Evolutionary conservation across 2,113 vertebrate genomes (phyloP).

Genomic region (Hyperoodon ampullatus): DNA sequence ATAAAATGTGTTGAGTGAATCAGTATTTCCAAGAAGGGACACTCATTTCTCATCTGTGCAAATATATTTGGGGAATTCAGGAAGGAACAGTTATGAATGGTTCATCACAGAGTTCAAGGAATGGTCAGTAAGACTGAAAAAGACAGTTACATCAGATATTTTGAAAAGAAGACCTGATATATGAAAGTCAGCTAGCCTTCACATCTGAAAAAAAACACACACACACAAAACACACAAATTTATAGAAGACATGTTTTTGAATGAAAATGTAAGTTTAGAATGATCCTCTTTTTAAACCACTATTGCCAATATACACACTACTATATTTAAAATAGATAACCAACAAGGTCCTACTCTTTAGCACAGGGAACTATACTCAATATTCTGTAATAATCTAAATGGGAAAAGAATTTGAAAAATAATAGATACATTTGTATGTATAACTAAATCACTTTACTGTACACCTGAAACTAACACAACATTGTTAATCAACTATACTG

Average conservation of each 20-base stretch:
- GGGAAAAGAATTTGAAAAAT: too few relatives aligned
- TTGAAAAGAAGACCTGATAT: neutral
- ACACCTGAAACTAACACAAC: too few relatives aligned
- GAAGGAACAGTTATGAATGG: neutral
- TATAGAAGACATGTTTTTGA: neutral
- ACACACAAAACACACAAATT: neutral
- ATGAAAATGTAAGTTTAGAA: neutral
- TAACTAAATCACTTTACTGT: too few relatives aligned
- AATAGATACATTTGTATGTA: too few relatives aligned
- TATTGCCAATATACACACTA: neutral
- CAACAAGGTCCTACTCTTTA: too few relatives aligned
- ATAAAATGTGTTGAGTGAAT: neutral
- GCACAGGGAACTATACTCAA: too few relatives aligned
- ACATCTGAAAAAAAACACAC: neutral
- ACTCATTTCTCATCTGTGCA: neutral
- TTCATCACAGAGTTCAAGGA: constrained; percentile 14
- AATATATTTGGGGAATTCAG: neutral
- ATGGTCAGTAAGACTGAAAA: neutral
- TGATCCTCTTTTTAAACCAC: neutral
- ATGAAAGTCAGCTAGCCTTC: neutral
- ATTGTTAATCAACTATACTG: too few relatives aligned
- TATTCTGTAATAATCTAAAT: too few relatives aligned
- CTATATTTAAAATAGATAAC: too few relatives aligned
- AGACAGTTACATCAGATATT: neutral
- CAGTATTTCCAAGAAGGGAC: neutral